Conservation (phyloP, 1,140 invertebrate species). For the Zaprionus davidi region DNA sequence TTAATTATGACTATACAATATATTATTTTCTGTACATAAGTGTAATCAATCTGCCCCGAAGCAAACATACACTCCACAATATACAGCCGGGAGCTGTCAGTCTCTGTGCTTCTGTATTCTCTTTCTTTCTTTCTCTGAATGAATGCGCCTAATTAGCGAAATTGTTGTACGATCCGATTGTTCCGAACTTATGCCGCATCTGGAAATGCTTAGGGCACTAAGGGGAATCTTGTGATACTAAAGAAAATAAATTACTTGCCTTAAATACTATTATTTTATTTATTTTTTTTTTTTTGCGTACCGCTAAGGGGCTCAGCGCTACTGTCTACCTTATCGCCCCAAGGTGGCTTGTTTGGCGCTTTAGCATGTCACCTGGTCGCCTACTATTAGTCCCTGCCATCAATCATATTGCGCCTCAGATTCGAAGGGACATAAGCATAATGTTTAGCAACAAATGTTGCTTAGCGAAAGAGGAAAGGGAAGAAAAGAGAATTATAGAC, state of each 20-base stretch:
- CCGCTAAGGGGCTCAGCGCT: conserved; percentile 1
- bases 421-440: conserved; percentile 1
- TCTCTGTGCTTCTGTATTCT: neutral
- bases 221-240: conserved; percentile 5
- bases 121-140: conserved; percentile 5
- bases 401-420: conserved; percentile 40
- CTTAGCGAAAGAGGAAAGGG: neutral
- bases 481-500: too few species aligned
- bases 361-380: conserved; percentile 25
- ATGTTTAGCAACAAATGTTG: conserved; percentile 40
- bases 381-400: conserved; percentile 18
- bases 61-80: neutral
- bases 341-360: conserved; percentile 37
- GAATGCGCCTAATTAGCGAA: conserved; percentile 49
- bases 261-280: neutral
- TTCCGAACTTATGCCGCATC: conserved; percentile 21
- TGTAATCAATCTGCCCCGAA: conserved; percentile 40
- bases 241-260: conserved; percentile 1
- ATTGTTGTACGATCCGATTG: conserved; percentile 41
- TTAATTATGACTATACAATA: conserved; percentile 2
- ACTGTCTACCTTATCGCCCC: conserved; percentile 28
- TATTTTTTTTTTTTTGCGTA: conserved; percentile 13
- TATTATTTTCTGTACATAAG: conserved; percentile 3
- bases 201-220: neutral
- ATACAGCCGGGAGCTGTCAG: neutral